These are phyloP conservation scores for Anoura caudifer DNA, from an alignment of 2,113 vertebrate genomes.

Conservation along the genomic window DNA sequence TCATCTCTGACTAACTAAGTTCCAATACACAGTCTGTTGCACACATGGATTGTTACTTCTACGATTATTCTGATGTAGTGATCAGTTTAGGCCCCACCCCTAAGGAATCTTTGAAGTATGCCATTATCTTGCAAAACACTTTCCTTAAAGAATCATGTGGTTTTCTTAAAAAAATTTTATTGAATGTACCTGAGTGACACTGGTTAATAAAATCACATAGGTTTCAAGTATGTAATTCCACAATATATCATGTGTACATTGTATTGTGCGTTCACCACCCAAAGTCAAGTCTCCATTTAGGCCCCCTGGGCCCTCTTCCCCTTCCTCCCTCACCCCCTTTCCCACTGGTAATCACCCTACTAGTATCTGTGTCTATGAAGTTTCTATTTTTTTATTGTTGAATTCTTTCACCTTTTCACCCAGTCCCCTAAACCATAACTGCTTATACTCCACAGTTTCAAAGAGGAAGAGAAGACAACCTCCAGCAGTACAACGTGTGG, in stretches of 20 bases:
- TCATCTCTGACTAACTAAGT: background rate
- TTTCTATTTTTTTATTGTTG: too few relatives aligned
- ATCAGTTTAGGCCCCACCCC: background rate
- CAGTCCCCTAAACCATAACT: background rate
- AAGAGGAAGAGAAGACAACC: background rate
- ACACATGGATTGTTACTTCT: background rate
- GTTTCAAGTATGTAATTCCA: background rate
- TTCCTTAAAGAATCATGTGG: background rate
- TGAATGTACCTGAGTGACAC: background rate
- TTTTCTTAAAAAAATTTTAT: background rate
- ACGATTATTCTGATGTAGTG: background rate
- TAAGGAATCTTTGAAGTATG: slow-evolving; percentile 21
- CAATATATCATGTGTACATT: background rate
- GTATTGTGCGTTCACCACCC: background rate
- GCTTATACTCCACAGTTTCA: background rate
- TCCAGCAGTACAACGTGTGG: background rate
- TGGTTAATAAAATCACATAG: background rate
- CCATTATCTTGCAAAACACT: background rate
- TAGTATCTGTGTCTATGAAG: background rate
- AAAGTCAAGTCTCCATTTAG: background rate
- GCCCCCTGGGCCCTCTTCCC: background rate
- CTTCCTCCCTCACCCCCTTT: background rate
- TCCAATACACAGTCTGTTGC: background rate
- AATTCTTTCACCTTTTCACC: background rate
- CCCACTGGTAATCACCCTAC: background rate